Evolutionary conservation across 2,113 vertebrate species (phyloP).

Genomic region (Channa maculata): DNA sequence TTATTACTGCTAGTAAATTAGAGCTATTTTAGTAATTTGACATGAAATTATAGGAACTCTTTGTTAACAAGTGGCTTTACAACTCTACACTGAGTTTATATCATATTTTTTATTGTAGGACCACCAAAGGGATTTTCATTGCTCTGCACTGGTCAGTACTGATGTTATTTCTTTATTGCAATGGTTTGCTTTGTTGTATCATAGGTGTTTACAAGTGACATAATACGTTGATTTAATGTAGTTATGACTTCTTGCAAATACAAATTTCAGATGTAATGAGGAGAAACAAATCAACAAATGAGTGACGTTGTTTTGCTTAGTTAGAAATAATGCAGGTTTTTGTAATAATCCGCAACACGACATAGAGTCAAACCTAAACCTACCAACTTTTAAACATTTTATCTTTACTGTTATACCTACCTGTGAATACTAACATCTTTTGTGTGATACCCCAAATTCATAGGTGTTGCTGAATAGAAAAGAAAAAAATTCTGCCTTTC

Average conservation of each 20-base stretch:
- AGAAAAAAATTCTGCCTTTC: no score
- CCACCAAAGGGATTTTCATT: neutral
- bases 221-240: conserved; percentile 41
- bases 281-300: neutral
- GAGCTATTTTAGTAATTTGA: neutral
- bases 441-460: no score
- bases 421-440: no score
- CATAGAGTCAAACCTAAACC: neutral
- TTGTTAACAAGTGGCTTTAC: conserved; percentile 15
- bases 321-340: neutral
- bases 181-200: conserved; percentile 8
- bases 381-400: neutral
- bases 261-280: neutral
- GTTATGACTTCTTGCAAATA: conserved; percentile 36
- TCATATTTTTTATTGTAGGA: conserved; percentile 17
- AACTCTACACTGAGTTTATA: neutral
- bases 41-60: neutral
- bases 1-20: neutral
- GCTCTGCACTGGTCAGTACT: conserved; percentile 40
- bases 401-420: neutral
- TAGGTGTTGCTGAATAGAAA: no score
- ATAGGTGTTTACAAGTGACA: conserved; percentile 34
- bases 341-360: conserved; percentile 29
- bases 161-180: conserved; percentile 43
- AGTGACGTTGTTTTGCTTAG: conserved; percentile 22